phyloP scores from a whole-genome alignment of 2,797 vertebrate species.

The Acanthopagrus latus region DNA sequence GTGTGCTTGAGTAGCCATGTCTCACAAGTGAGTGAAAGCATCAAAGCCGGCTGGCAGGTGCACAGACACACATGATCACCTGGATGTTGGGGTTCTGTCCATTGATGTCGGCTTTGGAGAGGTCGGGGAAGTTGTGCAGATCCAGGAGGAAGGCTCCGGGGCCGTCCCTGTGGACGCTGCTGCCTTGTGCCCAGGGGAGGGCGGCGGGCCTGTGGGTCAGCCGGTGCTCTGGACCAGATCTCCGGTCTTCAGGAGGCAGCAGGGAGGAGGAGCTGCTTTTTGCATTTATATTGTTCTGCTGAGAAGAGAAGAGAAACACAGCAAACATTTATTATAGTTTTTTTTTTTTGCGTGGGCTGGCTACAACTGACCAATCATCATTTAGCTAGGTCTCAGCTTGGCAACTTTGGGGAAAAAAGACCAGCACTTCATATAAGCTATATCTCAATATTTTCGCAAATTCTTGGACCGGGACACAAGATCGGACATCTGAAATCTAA shows the following conservation, averaged over 20 bases:
- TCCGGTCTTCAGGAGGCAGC: conserved; percentile 76
- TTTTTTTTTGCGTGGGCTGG: too few species aligned
- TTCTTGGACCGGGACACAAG: too few species aligned
- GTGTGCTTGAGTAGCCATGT: conserved; percentile 75
- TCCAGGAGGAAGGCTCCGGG: conserved; percentile 93
- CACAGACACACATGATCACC: conserved; percentile 82
- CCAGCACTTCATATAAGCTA: too few species aligned
- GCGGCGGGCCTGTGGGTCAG: conserved; percentile 84
- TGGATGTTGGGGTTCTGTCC: conserved; percentile 98
- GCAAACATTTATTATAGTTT: not conserved
- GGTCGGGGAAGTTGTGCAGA: conserved; percentile 96
- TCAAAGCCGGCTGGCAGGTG: conserved; percentile 61
- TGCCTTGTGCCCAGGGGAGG: conserved; percentile 85
- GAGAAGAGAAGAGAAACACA: conserved; percentile 20
- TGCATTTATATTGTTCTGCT: conserved; percentile 86
- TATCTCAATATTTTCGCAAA: too few species aligned
- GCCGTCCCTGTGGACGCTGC: conserved; percentile 90
- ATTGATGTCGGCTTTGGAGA: conserved; percentile 97
- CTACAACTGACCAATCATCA: too few species aligned
- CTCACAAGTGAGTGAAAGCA: conserved; percentile 57
- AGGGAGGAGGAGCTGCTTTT: conserved; percentile 82
- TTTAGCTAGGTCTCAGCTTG: too few species aligned
- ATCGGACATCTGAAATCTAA: too few species aligned
- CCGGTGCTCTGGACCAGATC: conserved; percentile 84
- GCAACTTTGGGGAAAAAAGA: too few species aligned